Evolutionary conservation across 1,140 invertebrate species (phyloP).

Genomic region (Macrotrachela quadricornifera): DNA sequence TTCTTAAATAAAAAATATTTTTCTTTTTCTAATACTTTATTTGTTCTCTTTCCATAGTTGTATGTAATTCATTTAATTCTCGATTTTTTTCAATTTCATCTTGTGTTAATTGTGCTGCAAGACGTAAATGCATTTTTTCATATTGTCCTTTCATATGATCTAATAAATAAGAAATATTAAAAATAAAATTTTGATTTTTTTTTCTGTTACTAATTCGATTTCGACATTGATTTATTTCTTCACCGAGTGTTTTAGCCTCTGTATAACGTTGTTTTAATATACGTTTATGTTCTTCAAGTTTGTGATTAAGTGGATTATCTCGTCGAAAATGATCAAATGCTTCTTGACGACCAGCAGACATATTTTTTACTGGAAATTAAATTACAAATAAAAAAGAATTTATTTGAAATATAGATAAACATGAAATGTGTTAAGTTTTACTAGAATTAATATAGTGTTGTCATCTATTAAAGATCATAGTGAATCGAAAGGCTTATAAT

Average conservation of each 20-base stretch:
- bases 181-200: not conserved
- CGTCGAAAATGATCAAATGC: conserved; percentile 28
- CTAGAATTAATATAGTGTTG: too few relatives aligned
- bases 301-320: conserved; percentile 21
- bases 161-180: too few relatives aligned
- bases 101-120: not conserved
- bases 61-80: conserved; percentile 17
- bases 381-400: not conserved
- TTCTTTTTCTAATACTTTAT: conserved; percentile 11
- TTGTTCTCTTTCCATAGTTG: conserved; percentile 23
- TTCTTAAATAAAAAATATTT: not conserved
- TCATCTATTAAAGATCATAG: not conserved
- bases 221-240: conserved; percentile 20
- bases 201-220: conserved; percentile 25
- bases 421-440: too few relatives aligned
- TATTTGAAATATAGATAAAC: too few relatives aligned
- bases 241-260: conserved; percentile 25
- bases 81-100: conserved; percentile 15
- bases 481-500: too few relatives aligned
- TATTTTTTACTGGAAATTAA: conserved; percentile 22
- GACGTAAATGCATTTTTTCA: conserved; percentile 13
- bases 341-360: conserved; percentile 28
- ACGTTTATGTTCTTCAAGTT: conserved; percentile 23
- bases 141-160: conserved; percentile 20
- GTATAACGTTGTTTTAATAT: conserved; percentile 21